Base-by-base conservation (phyloP, 2,888 invertebrate genomes). In the Brassicogethes aeneus region DNA sequence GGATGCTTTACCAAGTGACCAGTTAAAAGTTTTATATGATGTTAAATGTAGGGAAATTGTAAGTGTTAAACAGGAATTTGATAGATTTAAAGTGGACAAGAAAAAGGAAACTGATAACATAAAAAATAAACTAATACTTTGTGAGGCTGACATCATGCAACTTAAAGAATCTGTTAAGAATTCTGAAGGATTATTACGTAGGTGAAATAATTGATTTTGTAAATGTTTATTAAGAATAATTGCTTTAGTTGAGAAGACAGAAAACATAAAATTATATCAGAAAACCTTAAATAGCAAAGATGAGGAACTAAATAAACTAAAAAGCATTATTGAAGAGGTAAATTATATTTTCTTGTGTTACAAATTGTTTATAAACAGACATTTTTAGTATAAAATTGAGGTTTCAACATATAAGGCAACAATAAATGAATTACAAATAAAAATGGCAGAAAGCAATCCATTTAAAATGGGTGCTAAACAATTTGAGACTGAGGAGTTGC, bases 21-120 rank as follows among this genome's bases (percentile, higher is more conserved):
- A 70, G 45, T 51, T 71, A 13, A 64, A 68, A 54, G 60, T 69
- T 31, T 52, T 71, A 12, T 70, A 69, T 48, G 61, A 64, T 16
- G 65, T 70, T 3, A 59, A 69, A 50, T 53, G 65, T 50, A 57
- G 63, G 35, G 70, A 71, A 52, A 45, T 59, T 37, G 48, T 48
- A 36, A 43, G 40, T 16, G 42, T 61, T 23, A 53, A 45, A 38
- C 45, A 54, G 15, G 57, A 61, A 46, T 58, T 48, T 42, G 51
- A 55, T 12, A 46, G 44, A 15, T 54, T 47, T 39, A 54, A 52
- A 43, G 34, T 13, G 15, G 52, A 55, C 36, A 50, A 49, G 40
- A 30, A 17, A 1, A 52, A 51, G 31, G 57, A 61, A 46, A 52
- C 56, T 37, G 48, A 54, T 17, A 31, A 30, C 16, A 44, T 56